Evolutionary conservation across 2,113 vertebrate species (phyloP).

Genomic region (Vulpes lagopus): DNA sequence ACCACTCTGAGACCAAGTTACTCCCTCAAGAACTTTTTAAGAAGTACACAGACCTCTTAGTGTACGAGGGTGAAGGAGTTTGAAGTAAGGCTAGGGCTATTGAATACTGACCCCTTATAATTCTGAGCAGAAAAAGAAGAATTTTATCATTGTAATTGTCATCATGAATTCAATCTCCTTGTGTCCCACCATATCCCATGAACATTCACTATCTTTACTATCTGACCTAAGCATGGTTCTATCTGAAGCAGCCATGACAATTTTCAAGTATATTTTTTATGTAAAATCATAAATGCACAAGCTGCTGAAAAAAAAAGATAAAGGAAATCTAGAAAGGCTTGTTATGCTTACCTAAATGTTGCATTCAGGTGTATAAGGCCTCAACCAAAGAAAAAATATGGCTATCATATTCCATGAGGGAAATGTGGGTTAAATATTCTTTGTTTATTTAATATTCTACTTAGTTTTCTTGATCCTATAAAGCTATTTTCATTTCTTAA

Average conservation of each 20-base stretch:
- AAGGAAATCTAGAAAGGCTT: neutral
- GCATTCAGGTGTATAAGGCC: neutral
- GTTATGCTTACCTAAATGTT: neutral
- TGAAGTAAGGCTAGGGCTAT: neutral
- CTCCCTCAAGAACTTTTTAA: conserved; percentile 22
- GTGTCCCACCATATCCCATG: neutral
- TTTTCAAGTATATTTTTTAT: neutral
- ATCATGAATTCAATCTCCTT: neutral
- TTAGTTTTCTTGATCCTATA: conserved; percentile 68
- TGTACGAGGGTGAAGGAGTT: neutral
- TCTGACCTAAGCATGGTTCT: neutral
- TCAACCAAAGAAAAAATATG: conserved; percentile 35
- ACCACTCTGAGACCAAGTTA: neutral
- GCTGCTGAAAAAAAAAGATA: neutral
- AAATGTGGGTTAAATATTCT: neutral
- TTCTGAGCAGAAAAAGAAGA: neutral
- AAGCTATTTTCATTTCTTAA: conserved; percentile 81
- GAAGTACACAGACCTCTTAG: neutral
- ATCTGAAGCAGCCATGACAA: neutral
- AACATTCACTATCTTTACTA: neutral
- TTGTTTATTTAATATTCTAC: conserved; percentile 41
- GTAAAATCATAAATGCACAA: neutral
- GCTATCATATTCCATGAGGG: conserved; percentile 11
- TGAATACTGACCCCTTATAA: neutral
- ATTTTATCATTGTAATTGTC: neutral